Evolutionary conservation across 2,113 vertebrate species (phyloP), one percentile per base, ranked within the genome.

Genomic region (Progne subis): DNA sequence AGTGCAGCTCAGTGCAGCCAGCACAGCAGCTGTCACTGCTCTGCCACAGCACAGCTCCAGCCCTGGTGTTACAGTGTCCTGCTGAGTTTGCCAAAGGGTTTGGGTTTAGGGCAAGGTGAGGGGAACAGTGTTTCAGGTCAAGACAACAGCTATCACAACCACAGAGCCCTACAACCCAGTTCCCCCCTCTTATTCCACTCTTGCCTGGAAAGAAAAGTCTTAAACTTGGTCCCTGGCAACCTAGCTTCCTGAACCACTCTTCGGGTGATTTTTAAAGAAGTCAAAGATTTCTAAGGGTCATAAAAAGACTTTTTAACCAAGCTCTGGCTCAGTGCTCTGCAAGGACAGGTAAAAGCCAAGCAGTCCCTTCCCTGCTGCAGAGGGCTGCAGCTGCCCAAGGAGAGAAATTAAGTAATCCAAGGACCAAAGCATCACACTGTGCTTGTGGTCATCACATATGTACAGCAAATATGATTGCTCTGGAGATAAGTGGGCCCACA

Each of bases 341-440:
- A 77, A 67, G 19, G 47, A 39, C 14, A 76, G 68, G 15, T 47
- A 26, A 82, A 88, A 90, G 17, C 20, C 31, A 52, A 24, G 5
- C 31, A 29, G 21, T 3, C 2, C 9, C 7, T 57, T n/a, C 8
- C 3, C 56, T 55, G 14, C 9, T 78, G 55, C 57, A 79, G 26
- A 23, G n/a, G 28, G 12, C 43, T 46, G 23, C 20, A 32, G 12
- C 53, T 88, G 34, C 14, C 8, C 41, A 60, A 43, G 18, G 9
- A 49, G 25, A 39, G 19, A 39, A 18, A 72, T 11, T 15, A 55
- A 11, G 2, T 2, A 9, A 65, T 7, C 14, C 29, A 83, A 63
- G 17, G 7, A 18, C 13, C 29, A n/a, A 5, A 47, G 12, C 20
- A 53, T 32, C 25, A 31, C 29, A 50, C 3, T 0, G 0, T 31